Percentiles rank a stretch among this genome's conserved stretches.
phyloP scores from a whole-genome alignment of 2,113 vertebrate species.

The Suricata suricatta region DNA sequence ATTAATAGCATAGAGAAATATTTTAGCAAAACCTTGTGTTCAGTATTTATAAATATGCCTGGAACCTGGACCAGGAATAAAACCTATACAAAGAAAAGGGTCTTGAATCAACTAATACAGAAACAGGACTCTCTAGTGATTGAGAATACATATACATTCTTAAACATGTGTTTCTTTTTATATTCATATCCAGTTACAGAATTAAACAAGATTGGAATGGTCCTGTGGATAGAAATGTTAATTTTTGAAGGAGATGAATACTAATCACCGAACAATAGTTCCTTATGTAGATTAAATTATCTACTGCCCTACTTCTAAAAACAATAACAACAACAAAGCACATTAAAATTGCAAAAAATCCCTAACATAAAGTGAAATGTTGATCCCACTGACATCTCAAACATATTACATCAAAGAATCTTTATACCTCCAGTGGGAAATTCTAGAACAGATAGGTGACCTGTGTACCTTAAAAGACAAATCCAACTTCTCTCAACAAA shows the following conservation, averaged over 20 bases:
- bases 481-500: slow-evolving; percentile 21
- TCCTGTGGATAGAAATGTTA: slow-evolving; percentile 42
- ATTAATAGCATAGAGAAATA: not conserved
- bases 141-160: not conserved
- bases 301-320: not conserved
- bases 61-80: not conserved
- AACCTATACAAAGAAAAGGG: not conserved
- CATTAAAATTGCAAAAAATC: slow-evolving; percentile 23
- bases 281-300: slow-evolving; percentile 25
- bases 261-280: slow-evolving; percentile 57
- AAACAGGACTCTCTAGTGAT: not conserved
- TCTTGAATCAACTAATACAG: not conserved
- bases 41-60: not conserved
- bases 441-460: not conserved
- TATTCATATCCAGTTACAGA: not conserved
- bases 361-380: not conserved
- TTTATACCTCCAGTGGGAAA: slow-evolving; percentile 46
- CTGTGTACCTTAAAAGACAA: slow-evolving; percentile 45
- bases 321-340: not conserved
- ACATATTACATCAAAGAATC: not conserved
- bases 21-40: not conserved
- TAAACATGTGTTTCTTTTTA: not conserved
- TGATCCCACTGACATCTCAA: not conserved
- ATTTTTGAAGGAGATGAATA: slow-evolving; percentile 44
- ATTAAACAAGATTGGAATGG: slow-evolving; percentile 36